Conservation (phyloP, 2,888 invertebrate species). For the Caenorhabditis angaria region DNA sequence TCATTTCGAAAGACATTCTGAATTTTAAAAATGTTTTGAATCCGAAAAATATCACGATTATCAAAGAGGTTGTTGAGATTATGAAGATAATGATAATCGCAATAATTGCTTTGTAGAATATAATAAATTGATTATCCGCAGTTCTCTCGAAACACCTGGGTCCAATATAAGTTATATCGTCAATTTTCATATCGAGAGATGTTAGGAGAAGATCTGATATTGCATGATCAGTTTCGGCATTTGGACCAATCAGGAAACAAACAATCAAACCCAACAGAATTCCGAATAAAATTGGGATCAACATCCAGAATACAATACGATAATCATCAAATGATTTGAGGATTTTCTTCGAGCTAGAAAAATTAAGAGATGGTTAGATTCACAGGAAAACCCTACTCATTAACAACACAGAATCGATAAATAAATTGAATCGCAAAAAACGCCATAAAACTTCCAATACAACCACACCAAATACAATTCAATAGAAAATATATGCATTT, state of each 20-base stretch:
- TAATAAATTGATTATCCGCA: no score
- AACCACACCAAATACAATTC: not conserved
- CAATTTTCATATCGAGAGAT: slow-evolving; percentile 5
- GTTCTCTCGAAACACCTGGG: slow-evolving; percentile 14
- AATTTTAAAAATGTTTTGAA: slow-evolving; percentile 16
- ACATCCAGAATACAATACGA: no score
- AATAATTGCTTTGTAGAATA: not conserved
- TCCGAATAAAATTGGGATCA: no score
- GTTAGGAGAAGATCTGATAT: not conserved
- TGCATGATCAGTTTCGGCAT: slow-evolving; percentile 14
- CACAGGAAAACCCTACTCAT: not conserved
- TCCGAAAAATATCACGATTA: slow-evolving; percentile 21
- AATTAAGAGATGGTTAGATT: no score
- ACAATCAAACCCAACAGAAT: no score
- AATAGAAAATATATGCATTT: not conserved
- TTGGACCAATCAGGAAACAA: no score
- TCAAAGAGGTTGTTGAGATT: slow-evolving; percentile 5
- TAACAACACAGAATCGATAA: not conserved
- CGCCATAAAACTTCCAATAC: not conserved
- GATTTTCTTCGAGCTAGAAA: no score
- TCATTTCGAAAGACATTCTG: not conserved
- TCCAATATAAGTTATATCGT: slow-evolving; percentile 18
- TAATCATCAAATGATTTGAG: no score
- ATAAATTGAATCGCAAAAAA: not conserved
- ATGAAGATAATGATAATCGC: not conserved